Evolutionary conservation across 2,888 invertebrate species (phyloP).

Genomic region (Drosophila subquinaria): DNA sequence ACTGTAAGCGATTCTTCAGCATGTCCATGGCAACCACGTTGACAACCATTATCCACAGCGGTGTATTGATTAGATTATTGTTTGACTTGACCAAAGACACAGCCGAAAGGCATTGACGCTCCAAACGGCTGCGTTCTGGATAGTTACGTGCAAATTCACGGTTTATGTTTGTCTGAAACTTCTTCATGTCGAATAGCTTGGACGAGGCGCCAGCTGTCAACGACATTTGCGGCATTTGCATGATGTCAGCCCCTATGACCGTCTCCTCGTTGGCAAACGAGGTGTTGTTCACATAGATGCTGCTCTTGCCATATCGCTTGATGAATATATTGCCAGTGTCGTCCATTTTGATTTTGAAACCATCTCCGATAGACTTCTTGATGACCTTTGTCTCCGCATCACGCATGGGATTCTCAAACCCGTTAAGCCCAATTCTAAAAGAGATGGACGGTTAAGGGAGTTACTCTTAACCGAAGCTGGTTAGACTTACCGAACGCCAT

Average conservation of each 20-base stretch:
- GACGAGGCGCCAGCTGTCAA: slow-evolving; percentile 88
- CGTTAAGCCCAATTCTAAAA: slow-evolving; percentile 96
- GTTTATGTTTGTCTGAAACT: slow-evolving; percentile 89
- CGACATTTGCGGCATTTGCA: slow-evolving; percentile 88
- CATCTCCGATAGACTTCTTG: slow-evolving; percentile 95
- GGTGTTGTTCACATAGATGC: slow-evolving; percentile 88
- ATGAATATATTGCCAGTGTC: slow-evolving; percentile 90
- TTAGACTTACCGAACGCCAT: slow-evolving; percentile 93
- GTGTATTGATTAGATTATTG: slow-evolving; percentile 89
- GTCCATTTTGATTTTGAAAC: slow-evolving; percentile 91
- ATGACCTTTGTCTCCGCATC: slow-evolving; percentile 96
- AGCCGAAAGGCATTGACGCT: slow-evolving; percentile 90
- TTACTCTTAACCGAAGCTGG: background rate
- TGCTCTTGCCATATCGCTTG: slow-evolving; percentile 89
- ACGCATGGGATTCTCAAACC: slow-evolving; percentile 97
- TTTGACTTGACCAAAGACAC: slow-evolving; percentile 90
- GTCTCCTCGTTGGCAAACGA: slow-evolving; percentile 87
- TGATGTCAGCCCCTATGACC: slow-evolving; percentile 89
- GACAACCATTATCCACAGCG: slow-evolving; percentile 92
- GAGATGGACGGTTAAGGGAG: background rate
- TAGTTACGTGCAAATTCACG: slow-evolving; percentile 89
- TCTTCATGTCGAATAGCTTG: slow-evolving; percentile 91
- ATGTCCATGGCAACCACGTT: slow-evolving; percentile 92
- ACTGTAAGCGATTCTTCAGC: slow-evolving; percentile 89
- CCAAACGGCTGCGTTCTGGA: slow-evolving; percentile 89